These are phyloP conservation scores for Standfussiana lucernea DNA, from an alignment of 2,888 invertebrate species.

Conservation along the genomic window DNA sequence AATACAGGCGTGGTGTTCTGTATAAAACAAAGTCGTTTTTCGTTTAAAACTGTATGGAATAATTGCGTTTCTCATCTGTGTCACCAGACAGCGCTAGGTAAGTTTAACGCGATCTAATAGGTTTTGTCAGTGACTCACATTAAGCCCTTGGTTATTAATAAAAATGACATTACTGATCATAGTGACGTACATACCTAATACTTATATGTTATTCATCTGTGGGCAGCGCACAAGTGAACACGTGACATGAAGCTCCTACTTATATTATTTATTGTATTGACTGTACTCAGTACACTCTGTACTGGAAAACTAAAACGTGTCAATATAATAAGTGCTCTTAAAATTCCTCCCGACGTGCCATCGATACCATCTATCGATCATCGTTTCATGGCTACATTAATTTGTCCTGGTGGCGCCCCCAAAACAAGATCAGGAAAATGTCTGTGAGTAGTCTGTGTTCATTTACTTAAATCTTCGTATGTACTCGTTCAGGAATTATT, in stretches of 20 bases:
- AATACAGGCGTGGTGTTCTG: too few relatives aligned
- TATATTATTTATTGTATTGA: conserved; percentile 2
- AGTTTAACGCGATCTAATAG: neutral
- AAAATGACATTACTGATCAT: neutral
- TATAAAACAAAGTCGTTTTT: too few relatives aligned
- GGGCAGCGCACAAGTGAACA: neutral
- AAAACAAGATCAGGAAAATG: conserved; percentile 19
- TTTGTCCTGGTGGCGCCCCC: conserved; percentile 22
- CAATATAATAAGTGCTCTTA: too few relatives aligned
- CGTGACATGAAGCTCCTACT: conserved; percentile 7
- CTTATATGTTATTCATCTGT: neutral
- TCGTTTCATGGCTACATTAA: conserved; percentile 2
- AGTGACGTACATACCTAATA: neutral
- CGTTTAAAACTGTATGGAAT: too few relatives aligned
- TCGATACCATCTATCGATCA: neutral
- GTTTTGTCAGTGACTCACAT: neutral
- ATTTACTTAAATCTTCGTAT: neutral
- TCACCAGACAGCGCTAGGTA: neutral
- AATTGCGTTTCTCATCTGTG: neutral
- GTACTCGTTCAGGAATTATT: too few relatives aligned
- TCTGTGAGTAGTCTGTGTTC: conserved; percentile 25
- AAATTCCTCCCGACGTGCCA: neutral
- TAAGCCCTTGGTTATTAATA: neutral
- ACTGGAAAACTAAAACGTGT: neutral
- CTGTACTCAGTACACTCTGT: conserved; percentile 15